A percentile compares a stretch with the other conserved stretches of the same genome.
Evolutionary conservation across 2,113 vertebrate genomes (phyloP).

Genomic region (Nothoprocta pentlandii): DNA sequence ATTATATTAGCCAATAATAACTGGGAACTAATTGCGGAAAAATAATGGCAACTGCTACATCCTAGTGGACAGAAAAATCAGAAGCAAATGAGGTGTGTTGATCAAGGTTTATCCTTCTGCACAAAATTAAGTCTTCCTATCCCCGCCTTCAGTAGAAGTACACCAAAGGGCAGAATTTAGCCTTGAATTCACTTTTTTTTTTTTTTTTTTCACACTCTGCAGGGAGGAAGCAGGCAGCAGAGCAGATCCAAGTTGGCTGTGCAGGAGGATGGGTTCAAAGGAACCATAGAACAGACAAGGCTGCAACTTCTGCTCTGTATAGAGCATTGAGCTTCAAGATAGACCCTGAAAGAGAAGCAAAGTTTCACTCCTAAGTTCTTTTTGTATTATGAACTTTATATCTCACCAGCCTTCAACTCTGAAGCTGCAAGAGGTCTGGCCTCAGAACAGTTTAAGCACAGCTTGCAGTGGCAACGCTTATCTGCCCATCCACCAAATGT

Average conservation of each 20-base stretch:
- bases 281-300: background rate
- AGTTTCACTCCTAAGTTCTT: background rate
- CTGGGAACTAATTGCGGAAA: background rate
- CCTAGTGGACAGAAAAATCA: background rate
- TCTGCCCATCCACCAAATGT: background rate
- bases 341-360: background rate
- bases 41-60: background rate
- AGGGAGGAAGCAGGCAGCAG: background rate
- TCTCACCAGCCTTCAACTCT: background rate
- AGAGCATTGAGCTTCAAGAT: background rate
- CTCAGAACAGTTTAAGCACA: background rate
- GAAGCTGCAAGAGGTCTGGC: background rate
- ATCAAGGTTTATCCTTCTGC: too few species aligned
- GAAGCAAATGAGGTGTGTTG: background rate
- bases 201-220: background rate
- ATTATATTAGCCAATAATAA: background rate
- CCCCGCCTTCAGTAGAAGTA: background rate
- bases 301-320: background rate
- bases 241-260: rapidly evolving
- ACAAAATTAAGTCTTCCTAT: background rate
- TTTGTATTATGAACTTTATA: background rate
- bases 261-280: rapidly evolving
- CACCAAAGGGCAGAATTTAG: background rate
- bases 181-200: background rate
- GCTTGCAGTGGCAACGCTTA: background rate